Conservation (phyloP, 37 sponge, comb jelly and placozoan species). For the Cliona cf. orientalis region DNA sequence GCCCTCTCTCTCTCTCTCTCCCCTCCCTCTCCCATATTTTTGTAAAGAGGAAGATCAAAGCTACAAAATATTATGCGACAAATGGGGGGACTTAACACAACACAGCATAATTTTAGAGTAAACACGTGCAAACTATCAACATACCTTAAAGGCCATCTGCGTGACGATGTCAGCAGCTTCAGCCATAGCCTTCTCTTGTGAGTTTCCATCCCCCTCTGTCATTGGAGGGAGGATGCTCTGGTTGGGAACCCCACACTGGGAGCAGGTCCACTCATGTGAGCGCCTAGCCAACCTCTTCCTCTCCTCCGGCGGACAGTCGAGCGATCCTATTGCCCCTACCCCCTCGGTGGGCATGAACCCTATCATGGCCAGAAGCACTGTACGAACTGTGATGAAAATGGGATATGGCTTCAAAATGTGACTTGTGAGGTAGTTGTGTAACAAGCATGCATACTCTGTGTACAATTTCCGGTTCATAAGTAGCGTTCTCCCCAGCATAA, state of each 20-base stretch:
- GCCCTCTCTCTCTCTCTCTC: constrained; percentile 6
- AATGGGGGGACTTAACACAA: no score
- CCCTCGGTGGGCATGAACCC: constrained; percentile 98
- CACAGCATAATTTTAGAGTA: neutral
- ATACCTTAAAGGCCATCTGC: constrained; percentile 88
- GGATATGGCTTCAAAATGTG: no score
- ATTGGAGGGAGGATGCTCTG: constrained; percentile 39
- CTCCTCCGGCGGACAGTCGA: constrained; percentile 87
- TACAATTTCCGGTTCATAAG: neutral
- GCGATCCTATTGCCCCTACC: constrained; percentile 90
- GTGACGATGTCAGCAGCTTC: constrained; percentile 76
- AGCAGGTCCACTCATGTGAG: constrained; percentile 78
- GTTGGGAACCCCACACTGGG: constrained; percentile 64
- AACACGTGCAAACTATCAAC: neutral
- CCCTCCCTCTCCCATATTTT: neutral
- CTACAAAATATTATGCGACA: no score
- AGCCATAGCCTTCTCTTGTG: constrained; percentile 38
- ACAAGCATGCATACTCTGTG: neutral
- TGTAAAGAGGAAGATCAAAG: neutral
- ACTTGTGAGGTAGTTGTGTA: no score
- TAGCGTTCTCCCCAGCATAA: no score
- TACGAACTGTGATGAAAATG: constrained; percentile 83
- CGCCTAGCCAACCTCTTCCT: constrained; percentile 76
- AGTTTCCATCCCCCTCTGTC: constrained; percentile 1
- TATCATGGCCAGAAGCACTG: constrained; percentile 93